Evolutionary conservation across 2,888 invertebrate genomes (phyloP).

Genomic region (Habrosyne pyritoides): DNA sequence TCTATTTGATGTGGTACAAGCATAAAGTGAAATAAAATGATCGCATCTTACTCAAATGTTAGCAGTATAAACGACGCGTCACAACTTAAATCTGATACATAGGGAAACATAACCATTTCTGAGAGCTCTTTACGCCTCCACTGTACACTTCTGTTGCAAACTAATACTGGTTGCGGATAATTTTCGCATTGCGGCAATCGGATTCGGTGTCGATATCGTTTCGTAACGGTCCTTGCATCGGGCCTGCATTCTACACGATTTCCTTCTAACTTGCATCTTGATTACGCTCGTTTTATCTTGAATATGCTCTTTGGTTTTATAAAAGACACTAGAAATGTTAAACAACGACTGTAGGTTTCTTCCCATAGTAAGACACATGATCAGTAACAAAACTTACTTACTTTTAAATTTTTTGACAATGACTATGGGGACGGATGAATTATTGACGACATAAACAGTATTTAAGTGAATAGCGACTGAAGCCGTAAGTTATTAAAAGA

Average conservation of each 20-base stretch:
- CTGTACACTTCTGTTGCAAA: constrained; percentile 44
- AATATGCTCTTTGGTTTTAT: constrained; percentile 39
- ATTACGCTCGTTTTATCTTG: constrained; percentile 53
- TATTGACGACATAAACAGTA: too few relatives aligned
- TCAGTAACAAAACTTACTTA: too few relatives aligned
- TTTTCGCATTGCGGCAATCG: constrained; percentile 79
- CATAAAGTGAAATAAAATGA: constrained; percentile 67
- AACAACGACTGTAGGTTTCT: too few relatives aligned
- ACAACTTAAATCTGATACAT: constrained; percentile 77
- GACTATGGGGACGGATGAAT: too few relatives aligned
- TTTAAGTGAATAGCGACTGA: too few relatives aligned
- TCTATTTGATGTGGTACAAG: constrained; percentile 48
- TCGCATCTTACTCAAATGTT: constrained; percentile 63
- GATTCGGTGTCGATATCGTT: constrained; percentile 72
- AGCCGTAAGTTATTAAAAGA: background rate
- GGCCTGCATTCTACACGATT: constrained; percentile 68
- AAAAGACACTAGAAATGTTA: background rate
- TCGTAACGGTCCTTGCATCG: constrained; percentile 74
- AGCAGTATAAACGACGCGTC: constrained; percentile 72
- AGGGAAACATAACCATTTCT: constrained; percentile 74
- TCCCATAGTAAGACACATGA: too few relatives aligned
- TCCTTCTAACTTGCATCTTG: constrained; percentile 58
- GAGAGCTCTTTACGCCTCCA: constrained; percentile 72
- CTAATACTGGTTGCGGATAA: constrained; percentile 55
- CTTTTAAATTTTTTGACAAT: too few relatives aligned